Evolutionary conservation across 2,113 vertebrate species (phyloP).

Genomic region (Muscicapa adusta): DNA sequence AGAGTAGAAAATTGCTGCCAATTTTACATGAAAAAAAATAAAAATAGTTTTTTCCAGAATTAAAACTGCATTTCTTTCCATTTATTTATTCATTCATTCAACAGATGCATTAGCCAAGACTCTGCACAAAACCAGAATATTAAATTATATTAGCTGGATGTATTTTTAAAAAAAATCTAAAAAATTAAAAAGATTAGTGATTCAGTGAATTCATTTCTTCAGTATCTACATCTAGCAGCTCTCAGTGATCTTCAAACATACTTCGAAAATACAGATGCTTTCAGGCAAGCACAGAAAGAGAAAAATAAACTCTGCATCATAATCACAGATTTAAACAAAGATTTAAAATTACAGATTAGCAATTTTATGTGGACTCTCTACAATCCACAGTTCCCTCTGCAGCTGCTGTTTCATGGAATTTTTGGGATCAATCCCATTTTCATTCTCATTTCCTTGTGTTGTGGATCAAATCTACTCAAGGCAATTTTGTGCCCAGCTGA

Average conservation of each 20-base stretch:
- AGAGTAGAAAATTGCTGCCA: constrained; percentile 30
- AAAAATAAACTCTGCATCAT: not conserved
- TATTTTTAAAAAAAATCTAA: constrained; percentile 1
- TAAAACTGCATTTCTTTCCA: constrained; percentile 58
- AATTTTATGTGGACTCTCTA: constrained; percentile 15
- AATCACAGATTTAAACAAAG: constrained; percentile 46
- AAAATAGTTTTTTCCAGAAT: constrained; percentile 43
- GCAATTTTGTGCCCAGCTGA: not conserved
- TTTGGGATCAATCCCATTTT: constrained; percentile 12
- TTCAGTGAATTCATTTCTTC: constrained; percentile 27
- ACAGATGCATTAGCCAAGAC: constrained; percentile 44
- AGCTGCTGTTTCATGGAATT: constrained; percentile 18
- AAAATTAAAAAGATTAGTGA: constrained; percentile 6
- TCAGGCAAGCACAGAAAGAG: constrained; percentile 9
- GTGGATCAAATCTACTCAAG: not conserved
- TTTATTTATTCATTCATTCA: constrained; percentile 59
- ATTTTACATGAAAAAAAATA: constrained; percentile 35
- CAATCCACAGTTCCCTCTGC: not conserved
- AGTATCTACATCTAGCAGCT: not conserved
- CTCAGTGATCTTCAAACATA: not conserved
- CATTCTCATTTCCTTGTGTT: constrained; percentile 9
- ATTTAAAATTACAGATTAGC: constrained; percentile 31
- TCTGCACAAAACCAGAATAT: constrained; percentile 29
- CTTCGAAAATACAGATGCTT: not conserved
- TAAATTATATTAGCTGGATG: constrained; percentile 47